phyloP scores from a whole-genome alignment of 2,888 invertebrate genomes.

The Agriopis aurantiaria region DNA sequence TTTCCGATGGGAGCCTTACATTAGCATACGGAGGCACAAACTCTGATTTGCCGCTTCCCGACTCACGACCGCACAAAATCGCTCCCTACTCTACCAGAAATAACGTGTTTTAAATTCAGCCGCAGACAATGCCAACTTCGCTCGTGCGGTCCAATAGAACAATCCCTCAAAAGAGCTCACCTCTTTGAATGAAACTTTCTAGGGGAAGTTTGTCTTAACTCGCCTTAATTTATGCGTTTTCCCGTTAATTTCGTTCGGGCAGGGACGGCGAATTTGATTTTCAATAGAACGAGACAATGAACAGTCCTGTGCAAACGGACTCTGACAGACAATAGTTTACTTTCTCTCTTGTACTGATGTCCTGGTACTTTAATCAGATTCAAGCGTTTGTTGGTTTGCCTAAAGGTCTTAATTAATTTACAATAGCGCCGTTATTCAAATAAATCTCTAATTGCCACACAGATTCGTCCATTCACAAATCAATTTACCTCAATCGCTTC shows the following conservation, averaged over 20 bases:
- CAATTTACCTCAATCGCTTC: conserved; percentile 24
- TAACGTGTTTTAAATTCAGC: conserved; percentile 45
- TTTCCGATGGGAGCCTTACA: conserved; percentile 77
- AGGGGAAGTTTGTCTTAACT: conserved; percentile 72
- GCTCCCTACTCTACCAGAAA: conserved; percentile 44
- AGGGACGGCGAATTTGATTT: conserved; percentile 72
- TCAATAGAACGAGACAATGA: conserved; percentile 73
- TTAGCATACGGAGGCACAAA: conserved; percentile 73
- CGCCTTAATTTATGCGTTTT: conserved; percentile 79
- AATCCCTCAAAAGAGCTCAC: conserved; percentile 72
- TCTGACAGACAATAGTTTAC: conserved; percentile 59
- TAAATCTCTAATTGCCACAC: conserved; percentile 10
- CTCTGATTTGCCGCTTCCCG: conserved; percentile 48
- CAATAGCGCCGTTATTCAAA: conserved; percentile 17
- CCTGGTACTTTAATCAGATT: conserved; percentile 51
- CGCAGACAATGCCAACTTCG: conserved; percentile 35
- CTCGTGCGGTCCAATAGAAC: conserved; percentile 61
- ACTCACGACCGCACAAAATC: conserved; percentile 36
- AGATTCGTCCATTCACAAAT: conserved; percentile 19
- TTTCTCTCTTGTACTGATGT: conserved; percentile 45
- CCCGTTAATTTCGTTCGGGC: conserved; percentile 73
- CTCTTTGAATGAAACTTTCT: conserved; percentile 72
- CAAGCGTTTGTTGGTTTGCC: conserved; percentile 28
- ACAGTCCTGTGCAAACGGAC: conserved; percentile 57
- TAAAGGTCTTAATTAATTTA: conserved; percentile 31